Evolutionary conservation across 2,113 vertebrate genomes (phyloP), one percentile per base, ranked within the genome.

Genomic region (Cynoglossus semilaevis): DNA sequence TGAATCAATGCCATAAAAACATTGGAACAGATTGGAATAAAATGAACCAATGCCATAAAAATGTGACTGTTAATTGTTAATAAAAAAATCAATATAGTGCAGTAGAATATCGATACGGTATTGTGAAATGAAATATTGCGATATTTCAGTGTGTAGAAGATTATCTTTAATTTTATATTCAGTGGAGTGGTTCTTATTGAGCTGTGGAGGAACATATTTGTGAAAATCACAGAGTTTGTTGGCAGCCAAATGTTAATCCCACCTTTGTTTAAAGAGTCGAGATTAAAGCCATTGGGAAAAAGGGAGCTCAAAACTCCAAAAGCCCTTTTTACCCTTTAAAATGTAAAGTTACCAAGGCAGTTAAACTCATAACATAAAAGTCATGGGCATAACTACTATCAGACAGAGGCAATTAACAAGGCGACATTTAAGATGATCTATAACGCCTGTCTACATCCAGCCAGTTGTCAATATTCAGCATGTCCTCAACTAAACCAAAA

Each of bases 341-440:
- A 80, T 75, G 56, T 67, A 76, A 83, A 88, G 82, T 83, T 81
- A 86, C 70, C 49, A 74, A 75, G 76, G 78, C 70, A 76, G 68
- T 83, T 79, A 79, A 82, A 82, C 71, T 65, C 51, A 58, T 83
- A 65, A 81, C 73, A 85, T 88, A 85, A 87, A 88, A 87, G 81
- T 79, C 74, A 83, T 59, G 71, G 58, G 63, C 80, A 83, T 87
- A 77, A 77, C 77, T 79, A 82, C 70, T 71, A 67, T 87, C 67
- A 85, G 85, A 77, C 84, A 81, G 79, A 62, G 69, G 70, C 77
- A 78, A 76, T 89, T 84, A 86, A 85, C 74, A 79, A 65, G 75
- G 77, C 70, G 86, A 83, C 80, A 86, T 90, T 89, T 87, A 82
- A 81, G 78, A 89, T 86, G 81, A 88, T 89, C 80, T 79, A 81